Evolutionary conservation across 1,140 invertebrate species (phyloP), one percentile per base, ranked within the genome.

Genomic region (Caenorhabditis inopinata): DNA sequence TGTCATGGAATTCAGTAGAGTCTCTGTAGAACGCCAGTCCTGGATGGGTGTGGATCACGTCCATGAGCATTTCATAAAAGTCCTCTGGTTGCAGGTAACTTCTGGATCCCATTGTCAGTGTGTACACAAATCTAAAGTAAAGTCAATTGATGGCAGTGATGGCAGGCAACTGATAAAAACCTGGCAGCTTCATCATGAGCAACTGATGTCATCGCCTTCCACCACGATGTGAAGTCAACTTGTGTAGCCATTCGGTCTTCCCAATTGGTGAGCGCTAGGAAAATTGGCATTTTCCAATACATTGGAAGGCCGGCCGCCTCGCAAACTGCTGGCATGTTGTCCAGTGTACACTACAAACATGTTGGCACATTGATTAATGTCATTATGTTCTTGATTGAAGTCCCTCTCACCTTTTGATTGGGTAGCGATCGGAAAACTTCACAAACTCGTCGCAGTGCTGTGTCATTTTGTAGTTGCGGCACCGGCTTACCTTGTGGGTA

Each of bases 41-140:
- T 3, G 97, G 96, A 92, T 99, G 96, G n/a, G 96, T 96, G 88
- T 99, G 96, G 25, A 99, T 96, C 1, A 99, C 94, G 90, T 99
- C 97, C 91, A 98, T 94, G 49, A 96, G 78, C 51, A 85, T 85
- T 42, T 94, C 93, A 84, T 96, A 93, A 87, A 99, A 93, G 90
- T 99, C 96, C 14, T 92, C 91, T 48, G 90, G 90, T 16, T 90
- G 83, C 29, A 92, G 82, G 85, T 91, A 91, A 84, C 89, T 90
- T 38, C 89, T 83, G 38, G 62, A 76, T 12, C 86, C 87, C 73
- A 86, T 83, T 16, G 89, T 87, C 32, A 95, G 89, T 45, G 96
- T 93, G 86, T 93, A 92, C 18, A 98, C 92, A 90, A 99, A 98
- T 84, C 93, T 81, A 23, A 42, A 46, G n/a, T 12, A 58, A 35